These are phyloP conservation scores for Junonia oenone DNA, from an alignment of 2,888 invertebrate species.

Conservation along the genomic window DNA sequence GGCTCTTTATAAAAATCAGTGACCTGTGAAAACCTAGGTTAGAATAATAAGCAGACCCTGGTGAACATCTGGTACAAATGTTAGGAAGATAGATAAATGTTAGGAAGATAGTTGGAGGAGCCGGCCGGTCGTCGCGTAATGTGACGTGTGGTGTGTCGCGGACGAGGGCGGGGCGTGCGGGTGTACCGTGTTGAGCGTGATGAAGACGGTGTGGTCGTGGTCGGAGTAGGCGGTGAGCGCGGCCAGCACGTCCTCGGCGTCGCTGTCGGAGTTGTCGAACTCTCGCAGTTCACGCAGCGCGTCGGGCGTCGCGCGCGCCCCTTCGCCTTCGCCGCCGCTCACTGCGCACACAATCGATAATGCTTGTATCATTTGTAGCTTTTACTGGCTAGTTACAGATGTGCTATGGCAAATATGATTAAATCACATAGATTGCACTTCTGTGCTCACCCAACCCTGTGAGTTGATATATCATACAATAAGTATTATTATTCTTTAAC, in stretches of 20 bases:
- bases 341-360: no score
- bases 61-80: no score
- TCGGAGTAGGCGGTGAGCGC: conserved; percentile 53
- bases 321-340: conserved; percentile 35
- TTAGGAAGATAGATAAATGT: no score
- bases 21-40: no score
- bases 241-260: conserved; percentile 62
- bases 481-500: neutral
- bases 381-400: no score
- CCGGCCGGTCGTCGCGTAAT: no score
- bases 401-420: no score
- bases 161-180: neutral
- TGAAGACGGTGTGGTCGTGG: conserved; percentile 46
- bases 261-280: conserved; percentile 63
- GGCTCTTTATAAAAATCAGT: no score
- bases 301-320: conserved; percentile 49
- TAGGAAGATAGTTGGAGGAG: no score
- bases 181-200: conserved; percentile 54
- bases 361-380: no score
- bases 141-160: accelerated
- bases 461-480: neutral
- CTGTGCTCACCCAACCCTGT: no score
- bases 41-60: no score
- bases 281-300: conserved; percentile 58
- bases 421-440: neutral